Conservation (phyloP, 1,140 invertebrate genomes). For the Mercenaria mercenaria region DNA sequence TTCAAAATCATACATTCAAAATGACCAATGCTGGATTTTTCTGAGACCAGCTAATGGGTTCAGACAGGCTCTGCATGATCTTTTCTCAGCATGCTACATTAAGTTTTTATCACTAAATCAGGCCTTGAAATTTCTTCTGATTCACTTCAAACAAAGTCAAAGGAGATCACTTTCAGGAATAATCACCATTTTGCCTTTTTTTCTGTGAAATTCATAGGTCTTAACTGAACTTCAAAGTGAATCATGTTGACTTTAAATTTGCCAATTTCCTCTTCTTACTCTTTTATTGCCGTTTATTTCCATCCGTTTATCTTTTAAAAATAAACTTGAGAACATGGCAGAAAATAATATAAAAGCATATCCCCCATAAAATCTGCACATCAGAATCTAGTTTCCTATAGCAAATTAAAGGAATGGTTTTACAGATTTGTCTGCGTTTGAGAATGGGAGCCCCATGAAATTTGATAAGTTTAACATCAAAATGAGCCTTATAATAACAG, state of each 20-base stretch:
- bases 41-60: not conserved
- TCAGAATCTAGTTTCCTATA: not conserved
- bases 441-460: not conserved
- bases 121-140: constrained; percentile 10
- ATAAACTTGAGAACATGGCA: not conserved
- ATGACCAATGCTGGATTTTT: not conserved
- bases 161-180: not conserved
- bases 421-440: not conserved
- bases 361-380: not conserved
- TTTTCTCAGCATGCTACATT: constrained; percentile 6
- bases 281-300: constrained; percentile 12
- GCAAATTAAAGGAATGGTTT: not conserved
- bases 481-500: not conserved
- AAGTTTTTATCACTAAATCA: constrained; percentile 12
- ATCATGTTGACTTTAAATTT: constrained; percentile 26
- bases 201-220: not conserved
- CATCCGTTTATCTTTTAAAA: not conserved
- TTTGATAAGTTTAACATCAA: not conserved
- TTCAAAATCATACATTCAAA: not conserved
- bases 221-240: not conserved
- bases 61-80: not conserved
- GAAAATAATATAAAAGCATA: not conserved
- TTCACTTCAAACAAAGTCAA: not conserved
- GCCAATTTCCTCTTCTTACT: not conserved
- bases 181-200: not conserved